Conservation (phyloP, 2,113 vertebrate genomes). For the Pseudorectes ferrugineus region DNA sequence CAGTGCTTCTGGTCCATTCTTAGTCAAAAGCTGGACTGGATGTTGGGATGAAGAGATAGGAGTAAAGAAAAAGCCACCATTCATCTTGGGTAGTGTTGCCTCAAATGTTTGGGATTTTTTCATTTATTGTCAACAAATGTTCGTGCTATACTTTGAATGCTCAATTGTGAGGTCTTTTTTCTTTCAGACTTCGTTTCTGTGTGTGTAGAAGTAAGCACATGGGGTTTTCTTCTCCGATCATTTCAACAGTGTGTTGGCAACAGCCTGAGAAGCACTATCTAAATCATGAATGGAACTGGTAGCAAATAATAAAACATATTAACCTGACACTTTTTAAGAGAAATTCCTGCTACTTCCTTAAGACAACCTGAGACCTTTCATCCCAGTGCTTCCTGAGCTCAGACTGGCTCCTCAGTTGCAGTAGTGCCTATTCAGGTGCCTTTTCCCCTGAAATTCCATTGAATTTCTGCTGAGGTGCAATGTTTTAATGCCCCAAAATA, state of each 20-base stretch:
- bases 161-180: neutral
- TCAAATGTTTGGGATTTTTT: neutral
- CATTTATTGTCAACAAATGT: neutral
- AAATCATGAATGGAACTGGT: neutral
- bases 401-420: neutral
- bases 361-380: neutral
- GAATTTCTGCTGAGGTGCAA: neutral
- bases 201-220: neutral
- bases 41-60: neutral
- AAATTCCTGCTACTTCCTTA: neutral
- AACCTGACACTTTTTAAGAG: neutral
- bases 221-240: neutral
- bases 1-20: neutral
- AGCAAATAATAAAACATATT: neutral
- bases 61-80: neutral
- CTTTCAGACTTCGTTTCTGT: neutral
- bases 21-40: neutral
- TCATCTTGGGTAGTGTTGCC: neutral
- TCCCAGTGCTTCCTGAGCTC: neutral
- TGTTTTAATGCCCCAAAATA: neutral
- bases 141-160: neutral
- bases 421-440: neutral
- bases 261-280: neutral
- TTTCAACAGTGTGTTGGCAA: neutral
- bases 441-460: neutral